Evolutionary conservation across 1,140 invertebrate species (phyloP).

Genomic region (Hylyphantes graminicola): DNA sequence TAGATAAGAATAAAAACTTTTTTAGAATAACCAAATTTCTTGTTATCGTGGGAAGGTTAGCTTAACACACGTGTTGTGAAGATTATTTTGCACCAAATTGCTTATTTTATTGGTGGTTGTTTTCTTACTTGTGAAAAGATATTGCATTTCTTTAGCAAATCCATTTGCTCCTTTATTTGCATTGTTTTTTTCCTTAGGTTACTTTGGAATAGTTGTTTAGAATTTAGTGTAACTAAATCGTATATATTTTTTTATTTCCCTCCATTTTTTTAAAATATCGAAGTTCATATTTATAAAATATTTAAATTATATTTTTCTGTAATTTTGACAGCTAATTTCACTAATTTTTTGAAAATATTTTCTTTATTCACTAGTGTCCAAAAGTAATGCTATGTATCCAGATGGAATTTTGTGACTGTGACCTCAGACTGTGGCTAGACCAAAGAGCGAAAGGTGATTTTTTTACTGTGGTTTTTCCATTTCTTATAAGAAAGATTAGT

Average conservation of each 20-base stretch:
- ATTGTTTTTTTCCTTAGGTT: too few species aligned
- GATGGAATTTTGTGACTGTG: conserved; percentile 82
- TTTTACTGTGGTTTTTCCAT: not conserved
- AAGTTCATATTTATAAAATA: not conserved
- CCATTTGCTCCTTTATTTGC: too few species aligned
- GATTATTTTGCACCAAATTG: too few species aligned
- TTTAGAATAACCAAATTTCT: too few species aligned
- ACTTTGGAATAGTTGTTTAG: too few species aligned
- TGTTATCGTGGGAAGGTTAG: too few species aligned
- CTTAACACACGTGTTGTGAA: too few species aligned
- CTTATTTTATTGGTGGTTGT: too few species aligned
- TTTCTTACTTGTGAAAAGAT: too few species aligned
- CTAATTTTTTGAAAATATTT: not conserved
- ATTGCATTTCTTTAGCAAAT: too few species aligned
- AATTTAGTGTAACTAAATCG: not conserved
- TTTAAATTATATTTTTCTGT: not conserved
- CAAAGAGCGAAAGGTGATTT: conserved; percentile 70
- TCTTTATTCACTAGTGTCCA: conserved; percentile 17
- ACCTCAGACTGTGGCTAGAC: conserved; percentile 79
- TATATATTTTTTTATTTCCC: not conserved
- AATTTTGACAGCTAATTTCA: not conserved
- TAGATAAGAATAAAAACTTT: too few species aligned
- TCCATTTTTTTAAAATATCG: not conserved
- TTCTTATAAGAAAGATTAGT: not conserved
- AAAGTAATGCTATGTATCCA: conserved; percentile 82